Conservation (phyloP, 2,797 vertebrate genomes). For the Hemibagrus guttatus region DNA sequence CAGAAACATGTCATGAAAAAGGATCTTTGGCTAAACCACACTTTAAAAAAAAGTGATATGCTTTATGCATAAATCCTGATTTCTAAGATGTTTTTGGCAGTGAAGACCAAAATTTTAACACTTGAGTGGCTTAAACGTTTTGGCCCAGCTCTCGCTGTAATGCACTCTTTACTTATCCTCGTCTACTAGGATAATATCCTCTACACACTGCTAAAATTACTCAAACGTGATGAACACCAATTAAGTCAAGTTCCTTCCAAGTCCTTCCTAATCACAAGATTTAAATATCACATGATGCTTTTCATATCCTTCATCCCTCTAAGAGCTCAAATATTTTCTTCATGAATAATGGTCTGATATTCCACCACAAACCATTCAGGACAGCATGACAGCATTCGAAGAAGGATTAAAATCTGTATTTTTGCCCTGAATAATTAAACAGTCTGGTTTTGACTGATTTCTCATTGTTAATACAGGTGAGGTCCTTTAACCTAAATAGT, state of each 20-base stretch:
- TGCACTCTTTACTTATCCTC: neutral
- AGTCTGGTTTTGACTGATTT: neutral
- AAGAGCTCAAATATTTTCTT: neutral
- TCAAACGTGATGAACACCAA: neutral
- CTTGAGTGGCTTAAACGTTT: neutral
- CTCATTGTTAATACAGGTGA: constrained; percentile 6
- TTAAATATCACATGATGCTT: neutral
- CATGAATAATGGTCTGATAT: neutral
- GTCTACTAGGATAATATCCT: neutral
- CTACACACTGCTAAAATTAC: neutral
- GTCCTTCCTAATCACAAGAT: neutral
- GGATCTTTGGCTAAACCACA: neutral
- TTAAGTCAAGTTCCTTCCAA: neutral
- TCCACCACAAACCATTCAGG: neutral
- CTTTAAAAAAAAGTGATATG: neutral
- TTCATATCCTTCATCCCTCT: neutral
- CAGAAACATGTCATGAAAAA: neutral
- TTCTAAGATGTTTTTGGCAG: neutral
- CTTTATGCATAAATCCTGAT: neutral
- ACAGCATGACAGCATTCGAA: neutral
- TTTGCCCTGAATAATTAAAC: neutral
- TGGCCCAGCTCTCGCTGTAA: neutral
- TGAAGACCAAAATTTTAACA: neutral
- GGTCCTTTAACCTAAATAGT: neutral
- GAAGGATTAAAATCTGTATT: neutral